Evolutionary conservation across 2,888 invertebrate genomes (phyloP), one percentile per base, ranked within the genome.

Genomic region (Gymnosoma rotundatum): DNA sequence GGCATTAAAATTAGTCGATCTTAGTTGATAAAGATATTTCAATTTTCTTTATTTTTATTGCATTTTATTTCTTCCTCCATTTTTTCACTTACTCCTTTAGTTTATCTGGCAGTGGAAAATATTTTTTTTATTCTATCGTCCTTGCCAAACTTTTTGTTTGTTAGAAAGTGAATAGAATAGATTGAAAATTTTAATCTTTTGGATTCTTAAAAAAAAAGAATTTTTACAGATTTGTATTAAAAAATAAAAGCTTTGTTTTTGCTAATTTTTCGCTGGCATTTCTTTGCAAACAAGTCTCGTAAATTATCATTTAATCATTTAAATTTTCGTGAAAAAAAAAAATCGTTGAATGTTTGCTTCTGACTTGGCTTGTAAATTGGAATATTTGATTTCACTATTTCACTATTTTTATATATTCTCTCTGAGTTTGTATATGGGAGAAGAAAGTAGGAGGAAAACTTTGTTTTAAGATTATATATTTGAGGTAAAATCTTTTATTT

Each of bases 261-360:
- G n/a, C n/a, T 21, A 7, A 36, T 72, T 72, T 78, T 72, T 20
- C 42, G 67, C 32, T 64, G 63, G 58, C 50, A 42, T 18, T 66
- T 67, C 64, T 67, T 60, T 82, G 64, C 76, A 74, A 78, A 86
- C 83, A 82, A 86, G 75, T 63, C 67, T 66, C 86, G 78, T 85
- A 86, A 86, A 86, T 86, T 86, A 75, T 83, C 82, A 80, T 83
- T 83, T 85, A 87, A 86, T 86, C 82, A 82, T 63, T 48, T 48
- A n/a, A n/a, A 48, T 81, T 74, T 86, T 78, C 48, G 36, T 25
- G 25, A 25, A 25, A 25, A 25, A 25, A 25, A 25, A 1, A 25
- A 25, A 4, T 25, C 25, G 25, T 25, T 25, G 4, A 25, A 25
- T 25, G 25, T 25, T 25, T 25, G 3, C 7, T 32, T 32, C 6